Conservation (phyloP, 2,888 invertebrate species). For the Spodoptera littoralis region DNA sequence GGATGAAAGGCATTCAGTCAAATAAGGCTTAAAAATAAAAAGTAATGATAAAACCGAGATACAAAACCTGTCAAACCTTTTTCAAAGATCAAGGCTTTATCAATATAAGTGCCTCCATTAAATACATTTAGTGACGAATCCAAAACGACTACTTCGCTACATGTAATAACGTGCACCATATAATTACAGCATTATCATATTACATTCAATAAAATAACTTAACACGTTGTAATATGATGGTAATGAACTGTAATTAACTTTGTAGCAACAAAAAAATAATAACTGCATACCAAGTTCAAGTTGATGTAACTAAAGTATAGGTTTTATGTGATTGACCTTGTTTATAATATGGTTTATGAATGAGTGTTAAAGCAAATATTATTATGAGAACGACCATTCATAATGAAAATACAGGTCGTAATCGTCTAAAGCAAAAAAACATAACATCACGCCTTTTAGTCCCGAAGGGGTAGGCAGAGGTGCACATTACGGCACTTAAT, state of each 20-base stretch:
- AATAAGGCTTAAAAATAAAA: too few relatives aligned
- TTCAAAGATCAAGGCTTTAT: slow-evolving; percentile 10
- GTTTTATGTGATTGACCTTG: too few relatives aligned
- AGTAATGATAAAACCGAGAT: too few relatives aligned
- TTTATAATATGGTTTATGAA: too few relatives aligned
- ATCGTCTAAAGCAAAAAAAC: too few relatives aligned
- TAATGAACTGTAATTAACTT: slow-evolving; percentile 28
- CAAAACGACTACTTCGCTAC: not conserved
- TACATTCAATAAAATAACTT: slow-evolving; percentile 24
- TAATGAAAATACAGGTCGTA: too few relatives aligned
- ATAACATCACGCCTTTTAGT: too few relatives aligned
- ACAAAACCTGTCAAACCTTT: not conserved
- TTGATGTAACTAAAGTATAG: slow-evolving; percentile 3
- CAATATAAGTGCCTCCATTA: slow-evolving; percentile 11
- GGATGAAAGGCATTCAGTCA: too few relatives aligned
- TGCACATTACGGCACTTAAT: too few relatives aligned
- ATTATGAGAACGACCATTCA: too few relatives aligned
- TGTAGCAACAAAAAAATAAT: slow-evolving; percentile 8
- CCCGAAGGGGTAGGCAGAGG: too few relatives aligned
- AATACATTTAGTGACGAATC: slow-evolving; percentile 16
- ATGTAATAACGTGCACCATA: slow-evolving; percentile 28
- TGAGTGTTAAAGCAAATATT: too few relatives aligned
- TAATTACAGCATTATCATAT: slow-evolving; percentile 24
- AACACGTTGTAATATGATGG: slow-evolving; percentile 6
- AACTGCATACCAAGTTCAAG: slow-evolving; percentile 14